phyloP scores from a whole-genome alignment of 2,888 invertebrate genomes.

The Harpalus rubripes region DNA sequence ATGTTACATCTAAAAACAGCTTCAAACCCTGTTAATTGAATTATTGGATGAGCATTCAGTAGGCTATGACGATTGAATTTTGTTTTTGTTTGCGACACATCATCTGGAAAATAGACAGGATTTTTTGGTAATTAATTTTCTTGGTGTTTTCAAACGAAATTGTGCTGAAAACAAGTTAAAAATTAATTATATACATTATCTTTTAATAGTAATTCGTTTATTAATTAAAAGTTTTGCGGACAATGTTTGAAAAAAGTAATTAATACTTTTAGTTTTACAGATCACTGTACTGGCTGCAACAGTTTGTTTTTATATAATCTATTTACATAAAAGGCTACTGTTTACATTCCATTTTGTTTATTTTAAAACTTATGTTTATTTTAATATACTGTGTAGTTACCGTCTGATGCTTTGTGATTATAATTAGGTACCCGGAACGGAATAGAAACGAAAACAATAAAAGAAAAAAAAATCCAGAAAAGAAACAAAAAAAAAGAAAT shows the following conservation, averaged over 20 bases:
- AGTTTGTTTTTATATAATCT: background rate
- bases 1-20: background rate
- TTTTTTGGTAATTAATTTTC: conserved; percentile 12
- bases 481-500: too few relatives aligned
- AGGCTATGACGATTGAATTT: background rate
- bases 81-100: background rate
- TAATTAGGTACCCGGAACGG: too few relatives aligned
- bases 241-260: background rate
- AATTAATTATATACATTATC: background rate
- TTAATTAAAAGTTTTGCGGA: background rate
- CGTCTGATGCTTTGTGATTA: too few relatives aligned
- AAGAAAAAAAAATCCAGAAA: too few relatives aligned
- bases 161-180: background rate
- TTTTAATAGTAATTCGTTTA: background rate
- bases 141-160: too few relatives aligned
- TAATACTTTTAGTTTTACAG: background rate
- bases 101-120: background rate
- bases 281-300: background rate
- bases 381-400: background rate
- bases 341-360: background rate
- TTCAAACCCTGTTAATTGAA: background rate
- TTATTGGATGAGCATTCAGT: background rate
- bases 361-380: background rate
- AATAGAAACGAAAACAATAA: too few relatives aligned
- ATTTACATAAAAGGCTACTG: background rate